Evolutionary conservation across 2,888 invertebrate genomes (phyloP).

Genomic region (Branchinecta sandiegonensis): DNA sequence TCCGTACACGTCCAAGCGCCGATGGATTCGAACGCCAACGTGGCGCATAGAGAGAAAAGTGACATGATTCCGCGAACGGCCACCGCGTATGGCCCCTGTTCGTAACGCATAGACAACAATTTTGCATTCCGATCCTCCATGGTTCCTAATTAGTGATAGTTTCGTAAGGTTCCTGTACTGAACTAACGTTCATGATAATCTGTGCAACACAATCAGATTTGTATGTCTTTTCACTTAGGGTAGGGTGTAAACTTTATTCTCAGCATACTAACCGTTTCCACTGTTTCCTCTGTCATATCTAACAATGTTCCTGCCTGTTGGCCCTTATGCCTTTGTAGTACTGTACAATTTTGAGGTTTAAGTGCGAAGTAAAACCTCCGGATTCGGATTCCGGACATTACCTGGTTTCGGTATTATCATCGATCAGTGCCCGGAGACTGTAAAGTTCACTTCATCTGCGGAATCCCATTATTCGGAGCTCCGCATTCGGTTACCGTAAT

Average conservation of each 20-base stretch:
- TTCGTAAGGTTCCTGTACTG: conserved; percentile 15
- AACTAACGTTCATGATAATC: conserved; percentile 13
- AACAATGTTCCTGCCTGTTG: conserved; percentile 3
- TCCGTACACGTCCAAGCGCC: conserved; percentile 47
- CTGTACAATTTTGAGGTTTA: no score
- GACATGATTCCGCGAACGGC: not conserved
- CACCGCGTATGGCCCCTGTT: not conserved
- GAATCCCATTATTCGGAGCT: no score
- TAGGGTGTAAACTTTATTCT: not conserved
- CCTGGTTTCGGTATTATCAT: no score
- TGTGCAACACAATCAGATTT: conserved; percentile 12
- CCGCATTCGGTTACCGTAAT: no score
- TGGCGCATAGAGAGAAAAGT: conserved; percentile 26
- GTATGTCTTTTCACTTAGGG: not conserved
- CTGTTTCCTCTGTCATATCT: not conserved
- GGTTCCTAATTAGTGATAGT: conserved; percentile 17
- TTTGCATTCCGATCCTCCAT: not conserved
- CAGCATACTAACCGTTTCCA: not conserved
- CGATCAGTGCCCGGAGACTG: no score
- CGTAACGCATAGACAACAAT: not conserved
- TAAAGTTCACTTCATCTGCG: no score
- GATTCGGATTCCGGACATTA: no score
- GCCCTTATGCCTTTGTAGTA: conserved; percentile 12
- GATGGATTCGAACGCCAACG: conserved; percentile 45
- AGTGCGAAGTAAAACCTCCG: no score